These are phyloP conservation scores for Carabus problematicus DNA, from an alignment of 2,888 invertebrate species.

Conservation along the genomic window DNA sequence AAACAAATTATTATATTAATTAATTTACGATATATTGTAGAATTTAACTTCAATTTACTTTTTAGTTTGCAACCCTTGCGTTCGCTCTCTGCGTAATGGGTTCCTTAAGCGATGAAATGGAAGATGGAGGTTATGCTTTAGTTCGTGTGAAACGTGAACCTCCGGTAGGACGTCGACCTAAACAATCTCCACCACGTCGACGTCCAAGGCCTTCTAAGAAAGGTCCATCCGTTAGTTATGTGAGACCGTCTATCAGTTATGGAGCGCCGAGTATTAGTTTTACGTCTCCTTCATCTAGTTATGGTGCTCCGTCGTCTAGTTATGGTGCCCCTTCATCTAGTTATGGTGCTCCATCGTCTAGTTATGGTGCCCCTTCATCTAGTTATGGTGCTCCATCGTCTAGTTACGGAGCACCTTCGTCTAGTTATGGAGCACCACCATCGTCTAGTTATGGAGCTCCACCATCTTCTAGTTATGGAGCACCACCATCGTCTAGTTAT, in stretches of 20 bases:
- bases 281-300: conserved; percentile 7
- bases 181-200: conserved; percentile 10
- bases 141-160: conserved; percentile 31
- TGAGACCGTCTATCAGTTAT: conserved; percentile 5
- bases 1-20: background rate
- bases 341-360: conserved; percentile 15
- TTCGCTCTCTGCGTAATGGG: background rate
- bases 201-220: conserved; percentile 3
- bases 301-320: conserved; percentile 4
- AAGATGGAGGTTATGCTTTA: background rate
- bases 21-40: background rate
- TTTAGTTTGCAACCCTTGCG: conserved; percentile 10
- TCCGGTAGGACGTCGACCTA: conserved; percentile 18
- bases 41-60: conserved; percentile 7
- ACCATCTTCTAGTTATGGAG: conserved; percentile 22
- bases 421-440: conserved; percentile 21
- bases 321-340: background rate
- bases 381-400: conserved; percentile 24
- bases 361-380: conserved; percentile 1
- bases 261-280: conserved; percentile 1
- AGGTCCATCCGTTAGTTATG: conserved; percentile 1
- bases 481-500: conserved; percentile 20
- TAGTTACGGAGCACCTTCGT: conserved; percentile 19
- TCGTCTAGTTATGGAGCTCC: conserved; percentile 22
- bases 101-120: conserved; percentile 4